Base-by-base conservation (phyloP, 1,140 invertebrate genomes). In the Musca vetustissima region DNA sequence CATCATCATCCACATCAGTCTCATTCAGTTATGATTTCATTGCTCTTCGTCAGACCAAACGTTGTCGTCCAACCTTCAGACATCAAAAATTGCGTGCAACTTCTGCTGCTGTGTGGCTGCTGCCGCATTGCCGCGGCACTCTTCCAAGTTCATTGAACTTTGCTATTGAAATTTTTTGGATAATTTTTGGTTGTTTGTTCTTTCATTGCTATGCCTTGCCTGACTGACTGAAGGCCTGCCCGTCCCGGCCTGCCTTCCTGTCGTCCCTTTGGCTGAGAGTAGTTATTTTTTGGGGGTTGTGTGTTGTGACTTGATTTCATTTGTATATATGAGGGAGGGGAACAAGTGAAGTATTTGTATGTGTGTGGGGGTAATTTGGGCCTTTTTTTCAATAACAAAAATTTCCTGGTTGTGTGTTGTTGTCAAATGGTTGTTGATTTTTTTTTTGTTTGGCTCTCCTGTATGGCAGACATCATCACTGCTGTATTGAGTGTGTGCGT, bases 111-210 rank as follows among this genome's bases (percentile, higher is more conserved):
- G 8, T 8, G 28, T 43, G 1, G 36, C 36, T 43, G 36, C 36
- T 13, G 11, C n/a, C n/a, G 6, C 36, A 13, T 2, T 43, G 4
- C 36, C 24, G 17, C 25, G 67, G 48, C 22, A n/a, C n/a, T n/a
- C n/a, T 59, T n/a, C n/a, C 64, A 70, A 80, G 78, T 80, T 80
- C 78, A 79, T 76, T 74, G 75, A 80, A 77, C 78, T 80, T 80
- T 80, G 78, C 78, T 80, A 80, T 80, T 80, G 78, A 80, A 80
- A 80, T 78, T 80, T 77, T 71, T 67, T 72, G 70, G 69, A 57
- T 14, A 32, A 32, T 32, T 67, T 67, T 36, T 36, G 15, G 19
- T 7, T 22, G 24, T 36, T 48, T 14, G 21, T 61, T 49, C 24
- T 25, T 36, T 49, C 49, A 1, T 21, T 64, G 67, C 36, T n/a